Percentiles rank a stretch among this genome's conserved stretches.
Evolutionary conservation across 2,797 vertebrate genomes (phyloP).

Genomic region (Sphenodon punctatus): DNA sequence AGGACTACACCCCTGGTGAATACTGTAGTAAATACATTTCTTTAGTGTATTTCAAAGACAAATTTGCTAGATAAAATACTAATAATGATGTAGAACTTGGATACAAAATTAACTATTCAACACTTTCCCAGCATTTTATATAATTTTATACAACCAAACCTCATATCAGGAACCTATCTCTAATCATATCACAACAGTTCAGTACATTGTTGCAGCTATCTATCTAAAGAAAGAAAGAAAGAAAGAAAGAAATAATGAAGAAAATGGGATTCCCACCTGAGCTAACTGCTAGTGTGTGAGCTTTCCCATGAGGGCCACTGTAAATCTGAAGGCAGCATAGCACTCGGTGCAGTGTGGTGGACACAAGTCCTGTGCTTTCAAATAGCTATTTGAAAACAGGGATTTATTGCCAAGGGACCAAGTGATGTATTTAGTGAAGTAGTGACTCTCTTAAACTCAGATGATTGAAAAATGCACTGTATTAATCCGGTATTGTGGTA

Average conservation of each 20-base stretch:
- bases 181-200: too few relatives aligned
- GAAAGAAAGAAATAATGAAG: too few relatives aligned
- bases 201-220: too few relatives aligned
- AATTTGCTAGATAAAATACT: conserved; percentile 33
- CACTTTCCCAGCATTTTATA: conserved; percentile 16
- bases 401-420: conserved; percentile 18
- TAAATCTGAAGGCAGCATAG: not conserved
- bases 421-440: not conserved
- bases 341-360: not conserved
- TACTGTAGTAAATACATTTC: not conserved
- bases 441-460: not conserved
- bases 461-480: too few relatives aligned
- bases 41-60: conserved; percentile 18
- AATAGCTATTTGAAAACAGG: not conserved
- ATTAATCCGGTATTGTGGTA: too few relatives aligned
- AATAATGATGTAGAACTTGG: conserved; percentile 12
- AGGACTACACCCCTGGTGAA: too few relatives aligned
- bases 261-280: too few relatives aligned
- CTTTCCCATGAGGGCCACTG: too few relatives aligned
- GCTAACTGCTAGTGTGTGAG: too few relatives aligned
- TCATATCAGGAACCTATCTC: too few relatives aligned
- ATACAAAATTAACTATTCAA: conserved; percentile 14
- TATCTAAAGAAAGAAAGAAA: too few relatives aligned
- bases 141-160: not conserved
- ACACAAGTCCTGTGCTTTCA: not conserved